A percentile compares a stretch with the other conserved stretches of the same genome.
phyloP scores from a whole-genome alignment of 2,888 invertebrate genomes.

The Mactromeris polynyma region DNA sequence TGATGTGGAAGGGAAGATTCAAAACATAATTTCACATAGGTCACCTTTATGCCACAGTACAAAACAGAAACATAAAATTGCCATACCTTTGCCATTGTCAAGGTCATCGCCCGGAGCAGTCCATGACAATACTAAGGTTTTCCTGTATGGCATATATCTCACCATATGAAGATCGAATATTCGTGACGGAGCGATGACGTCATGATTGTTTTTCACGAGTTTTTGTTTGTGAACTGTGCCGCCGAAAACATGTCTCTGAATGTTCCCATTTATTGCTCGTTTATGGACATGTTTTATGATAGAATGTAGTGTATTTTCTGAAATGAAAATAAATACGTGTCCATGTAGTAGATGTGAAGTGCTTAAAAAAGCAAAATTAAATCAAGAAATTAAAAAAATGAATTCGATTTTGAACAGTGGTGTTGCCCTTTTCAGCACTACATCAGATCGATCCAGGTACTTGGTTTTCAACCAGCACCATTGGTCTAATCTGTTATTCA shows the following conservation, averaged over 20 bases:
- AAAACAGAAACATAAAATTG: too few species aligned
- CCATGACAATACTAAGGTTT: conserved; percentile 74
- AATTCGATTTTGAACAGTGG: too few species aligned
- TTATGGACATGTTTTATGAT: conserved; percentile 24
- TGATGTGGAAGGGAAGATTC: too few species aligned
- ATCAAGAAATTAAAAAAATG: too few species aligned
- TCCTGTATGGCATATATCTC: conserved; percentile 67
- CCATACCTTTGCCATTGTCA: conserved; percentile 77
- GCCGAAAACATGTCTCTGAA: conserved; percentile 49
- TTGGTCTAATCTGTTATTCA: too few species aligned
- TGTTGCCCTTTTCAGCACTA: too few species aligned
- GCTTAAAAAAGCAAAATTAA: too few species aligned
- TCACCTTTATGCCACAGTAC: too few species aligned
- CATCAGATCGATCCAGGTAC: too few species aligned
- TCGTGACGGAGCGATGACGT: conserved; percentile 72
- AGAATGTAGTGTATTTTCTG: neutral
- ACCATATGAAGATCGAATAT: conserved; percentile 76
- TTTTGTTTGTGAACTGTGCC: conserved; percentile 15
- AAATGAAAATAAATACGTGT: neutral
- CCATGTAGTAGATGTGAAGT: too few species aligned
- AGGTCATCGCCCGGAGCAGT: conserved; percentile 79
- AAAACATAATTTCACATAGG: too few species aligned
- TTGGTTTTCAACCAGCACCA: too few species aligned
- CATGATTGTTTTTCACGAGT: conserved; percentile 12
- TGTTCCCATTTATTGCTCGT: conserved; percentile 28